Percentiles rank a stretch among this genome's conserved stretches.
phyloP scores from a whole-genome alignment of 1,140 invertebrate genomes.

The Magallana gigas region DNA sequence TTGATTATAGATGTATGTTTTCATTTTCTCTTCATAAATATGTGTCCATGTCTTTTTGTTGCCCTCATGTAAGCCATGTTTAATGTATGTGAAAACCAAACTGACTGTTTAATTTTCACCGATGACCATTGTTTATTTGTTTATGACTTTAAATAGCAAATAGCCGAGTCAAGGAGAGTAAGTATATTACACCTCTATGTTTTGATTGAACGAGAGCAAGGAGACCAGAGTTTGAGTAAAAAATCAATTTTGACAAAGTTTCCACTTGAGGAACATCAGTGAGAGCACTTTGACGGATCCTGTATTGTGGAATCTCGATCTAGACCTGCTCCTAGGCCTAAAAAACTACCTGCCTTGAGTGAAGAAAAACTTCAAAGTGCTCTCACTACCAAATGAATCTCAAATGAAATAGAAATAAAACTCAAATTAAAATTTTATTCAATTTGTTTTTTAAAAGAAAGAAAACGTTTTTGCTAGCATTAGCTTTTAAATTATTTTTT shows the following conservation, averaged over 20 bases:
- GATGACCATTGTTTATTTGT: constrained; percentile 3
- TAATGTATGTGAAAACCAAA: neutral
- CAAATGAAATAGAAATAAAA: too few relatives aligned
- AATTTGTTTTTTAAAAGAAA: too few relatives aligned
- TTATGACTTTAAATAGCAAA: constrained; percentile 25
- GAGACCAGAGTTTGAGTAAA: constrained; percentile 13
- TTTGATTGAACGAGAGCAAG: neutral
- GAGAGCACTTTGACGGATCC: neutral
- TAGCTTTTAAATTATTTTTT: neutral
- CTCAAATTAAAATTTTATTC: too few relatives aligned
- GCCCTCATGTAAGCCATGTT: neutral
- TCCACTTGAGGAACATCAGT: neutral
- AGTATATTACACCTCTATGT: constrained; percentile 12
- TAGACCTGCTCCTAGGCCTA: neutral
- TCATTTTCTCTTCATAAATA: neutral
- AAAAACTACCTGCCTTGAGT: neutral
- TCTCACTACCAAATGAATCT: neutral
- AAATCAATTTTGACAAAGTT: constrained; percentile 32
- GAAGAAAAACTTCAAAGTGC: constrained; percentile 6
- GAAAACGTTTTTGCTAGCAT: neutral
- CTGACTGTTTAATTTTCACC: neutral
- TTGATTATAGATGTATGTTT: neutral
- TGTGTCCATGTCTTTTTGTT: neutral
- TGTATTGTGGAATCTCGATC: neutral
- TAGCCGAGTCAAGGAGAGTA: constrained; percentile 8